Evolutionary conservation across 2,113 vertebrate species (phyloP).

Genomic region (Passer montanus): DNA sequence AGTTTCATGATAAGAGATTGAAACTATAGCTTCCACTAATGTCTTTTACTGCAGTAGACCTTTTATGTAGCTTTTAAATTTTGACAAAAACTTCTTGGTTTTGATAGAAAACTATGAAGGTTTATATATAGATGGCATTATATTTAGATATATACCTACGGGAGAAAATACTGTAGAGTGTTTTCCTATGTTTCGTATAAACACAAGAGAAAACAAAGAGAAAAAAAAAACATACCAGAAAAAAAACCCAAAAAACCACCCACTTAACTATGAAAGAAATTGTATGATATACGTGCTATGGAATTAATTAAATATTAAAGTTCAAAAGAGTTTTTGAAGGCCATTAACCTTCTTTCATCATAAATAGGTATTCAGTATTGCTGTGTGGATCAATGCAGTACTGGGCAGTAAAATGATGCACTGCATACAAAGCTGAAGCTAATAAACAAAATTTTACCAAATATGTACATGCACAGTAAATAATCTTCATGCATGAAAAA

Average conservation of each 20-base stretch:
- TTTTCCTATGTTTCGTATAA: neutral
- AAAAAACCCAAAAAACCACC: accelerated
- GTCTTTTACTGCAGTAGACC: neutral
- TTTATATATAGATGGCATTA: neutral
- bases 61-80: neutral
- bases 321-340: neutral
- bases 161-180: neutral
- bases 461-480: neutral
- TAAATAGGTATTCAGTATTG: neutral
- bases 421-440: neutral
- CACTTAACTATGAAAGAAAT: neutral
- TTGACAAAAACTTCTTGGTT: neutral
- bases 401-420: neutral
- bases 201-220: neutral
- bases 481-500: neutral
- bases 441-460: neutral
- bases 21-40: neutral
- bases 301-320: neutral
- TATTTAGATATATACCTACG: neutral
- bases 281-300: neutral
- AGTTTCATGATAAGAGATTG: neutral
- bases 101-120: neutral
- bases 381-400: neutral
- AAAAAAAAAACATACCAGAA: neutral
- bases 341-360: neutral